These are phyloP conservation scores for Timema podura DNA, from an alignment of 2,888 invertebrate species.

Conservation along the genomic window DNA sequence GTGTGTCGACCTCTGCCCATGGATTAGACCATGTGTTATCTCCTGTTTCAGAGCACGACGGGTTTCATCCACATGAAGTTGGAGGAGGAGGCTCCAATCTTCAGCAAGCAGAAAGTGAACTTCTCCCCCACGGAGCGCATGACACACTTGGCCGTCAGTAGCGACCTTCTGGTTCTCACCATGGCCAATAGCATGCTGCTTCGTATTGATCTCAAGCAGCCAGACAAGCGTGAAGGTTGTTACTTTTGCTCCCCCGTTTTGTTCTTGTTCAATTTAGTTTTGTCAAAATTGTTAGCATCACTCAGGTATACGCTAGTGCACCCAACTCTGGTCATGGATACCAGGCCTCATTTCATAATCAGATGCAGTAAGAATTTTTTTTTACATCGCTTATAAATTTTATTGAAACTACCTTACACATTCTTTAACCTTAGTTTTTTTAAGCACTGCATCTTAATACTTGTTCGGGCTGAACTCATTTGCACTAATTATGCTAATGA, in stretches of 20 bases:
- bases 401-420: too few species aligned
- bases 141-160: constrained; percentile 74
- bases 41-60: constrained; percentile 44
- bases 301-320: too few species aligned
- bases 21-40: not conserved
- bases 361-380: too few species aligned
- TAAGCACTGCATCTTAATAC: too few species aligned
- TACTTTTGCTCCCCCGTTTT: not conserved
- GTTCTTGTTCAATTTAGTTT: not conserved
- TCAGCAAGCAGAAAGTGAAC: constrained; percentile 77
- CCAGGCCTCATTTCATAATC: too few species aligned
- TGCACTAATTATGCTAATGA: too few species aligned
- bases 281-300: too few species aligned
- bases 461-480: too few species aligned
- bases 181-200: constrained; percentile 79
- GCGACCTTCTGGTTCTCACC: constrained; percentile 76
- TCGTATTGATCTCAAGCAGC: constrained; percentile 74
- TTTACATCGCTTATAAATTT: too few species aligned
- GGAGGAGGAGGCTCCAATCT: constrained; percentile 78
- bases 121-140: constrained; percentile 75
- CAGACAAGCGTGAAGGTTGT: constrained; percentile 71
- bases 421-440: too few species aligned
- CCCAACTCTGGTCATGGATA: too few species aligned
- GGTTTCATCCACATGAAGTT: constrained; percentile 57
- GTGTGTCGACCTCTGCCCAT: not conserved